Evolutionary conservation across 2,113 vertebrate species (phyloP), one percentile per base, ranked within the genome.

Genomic region (Diadophis punctatus): DNA sequence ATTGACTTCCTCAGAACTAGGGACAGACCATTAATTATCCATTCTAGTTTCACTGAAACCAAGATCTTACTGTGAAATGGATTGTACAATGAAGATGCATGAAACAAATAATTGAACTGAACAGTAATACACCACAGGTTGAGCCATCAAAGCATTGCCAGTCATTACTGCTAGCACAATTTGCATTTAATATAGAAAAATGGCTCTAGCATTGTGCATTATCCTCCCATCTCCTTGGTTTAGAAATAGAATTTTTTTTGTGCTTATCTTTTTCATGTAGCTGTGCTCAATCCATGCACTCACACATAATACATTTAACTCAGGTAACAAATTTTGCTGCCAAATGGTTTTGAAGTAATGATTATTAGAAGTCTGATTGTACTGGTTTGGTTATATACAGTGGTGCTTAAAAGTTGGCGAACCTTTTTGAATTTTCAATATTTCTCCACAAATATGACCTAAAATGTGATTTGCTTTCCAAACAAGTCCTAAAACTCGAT

Each of bases 71-170:
- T 34, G 11, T 88, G 68, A 68, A 68, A 92, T 92, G 49, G 86
- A 88, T 10, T 92, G 91, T 92, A 53, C 87, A 34, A 88, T 88
- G 86, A 91, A 68, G 91, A 87, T 58, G 27, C 58, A 92, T 92
- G 91, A 68, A 92, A 92, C 48, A 88, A 88, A n/a, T 53, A 88
- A 92, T 74, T 92, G 86, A 92, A 92, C 56, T 87, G 58, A 74
- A 25, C 91, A 92, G 91, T 68, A 68, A 87, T 91, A 53, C 56
- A 43, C 22, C 63, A 87, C 63, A 22, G n/a, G 56, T n/a, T 68
- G 46, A 58, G 48, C 63, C 55, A 68, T 30, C 86, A 52, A 49
- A 87, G 58, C 56, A 87, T 86, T 87, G 39, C 30, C 4, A 68
- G 86, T 3, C 22, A 87, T 87, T 87, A 87, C 43, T 68, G 48